Base-by-base conservation (phyloP, 2,888 invertebrate species). In the Leptinotarsa juncta region DNA sequence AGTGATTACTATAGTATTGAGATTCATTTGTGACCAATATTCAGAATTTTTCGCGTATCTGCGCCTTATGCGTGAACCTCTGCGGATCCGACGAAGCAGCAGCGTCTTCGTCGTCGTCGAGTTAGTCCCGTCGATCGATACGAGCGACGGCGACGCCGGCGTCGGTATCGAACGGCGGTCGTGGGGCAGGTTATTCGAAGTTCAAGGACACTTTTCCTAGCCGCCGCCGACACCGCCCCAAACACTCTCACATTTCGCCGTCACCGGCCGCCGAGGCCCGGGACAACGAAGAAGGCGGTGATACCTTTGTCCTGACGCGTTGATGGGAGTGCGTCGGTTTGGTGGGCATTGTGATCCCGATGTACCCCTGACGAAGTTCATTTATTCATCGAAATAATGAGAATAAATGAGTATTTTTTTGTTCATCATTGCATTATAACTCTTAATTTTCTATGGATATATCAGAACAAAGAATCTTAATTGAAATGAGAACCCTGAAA, bases 181-280 rank as follows among this genome's bases (percentile, higher is more conserved):
- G 87, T 87, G 87, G 84, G 87, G 88, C 87, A 87, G 87, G 88
- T 87, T 87, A 86, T 84, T 84, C 84, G 84, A 85, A 85, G 86
- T 87, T 87, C 87, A 87, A 87, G 87, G 87, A 84, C 86, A 85
- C 82, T 76, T 76, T 75, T 76, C 67, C 70, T 76, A 79, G 85
- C 84, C 85, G 85, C 85, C 86, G 85, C 60, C 71, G 60, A 71
- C 53, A 55, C 50, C 67, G 51, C 60, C 72, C 62, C 32, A 70
- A 62, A 60, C 62, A 55, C 53, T 65, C 65, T 71, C 62, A 57
- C 48, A 55, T 55, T 42, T 20, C 55, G 18, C 69, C 70, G 53
- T 10, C 67, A 20, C 15, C 26, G 16, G 26, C 5, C 26, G 16
- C 16, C 67, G 67, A 53, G 50, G 67, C 51, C 67, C 51, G 53